Evolutionary conservation across 2,113 vertebrate genomes (phyloP).

Genomic region (Siphamia tubifer): DNA sequence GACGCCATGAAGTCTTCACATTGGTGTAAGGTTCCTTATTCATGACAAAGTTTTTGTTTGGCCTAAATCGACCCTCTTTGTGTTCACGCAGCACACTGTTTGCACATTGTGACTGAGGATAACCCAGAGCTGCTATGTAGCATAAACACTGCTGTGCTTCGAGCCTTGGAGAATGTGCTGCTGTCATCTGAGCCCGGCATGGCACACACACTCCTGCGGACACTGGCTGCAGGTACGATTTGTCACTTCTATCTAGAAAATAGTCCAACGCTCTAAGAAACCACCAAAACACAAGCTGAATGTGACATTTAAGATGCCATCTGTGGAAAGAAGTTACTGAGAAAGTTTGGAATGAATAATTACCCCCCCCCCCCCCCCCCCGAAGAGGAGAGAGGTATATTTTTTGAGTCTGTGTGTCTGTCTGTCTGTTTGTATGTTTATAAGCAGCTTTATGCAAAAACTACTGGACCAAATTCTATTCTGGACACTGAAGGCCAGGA

Average conservation of each 20-base stretch:
- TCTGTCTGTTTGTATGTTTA: too few relatives aligned
- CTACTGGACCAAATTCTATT: too few relatives aligned
- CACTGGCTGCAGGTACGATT: slow-evolving; percentile 86
- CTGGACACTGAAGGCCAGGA: too few relatives aligned
- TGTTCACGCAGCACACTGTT: slow-evolving; percentile 85
- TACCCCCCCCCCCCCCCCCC: too few relatives aligned
- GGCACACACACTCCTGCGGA: slow-evolving; percentile 86
- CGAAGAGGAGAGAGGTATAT: too few relatives aligned
- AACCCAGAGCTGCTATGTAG: slow-evolving; percentile 89
- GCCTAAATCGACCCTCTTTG: not conserved
- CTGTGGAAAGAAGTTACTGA: not conserved
- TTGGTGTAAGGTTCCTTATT: too few relatives aligned
- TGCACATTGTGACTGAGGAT: slow-evolving; percentile 95
- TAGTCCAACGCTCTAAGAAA: not conserved
- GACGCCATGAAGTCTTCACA: too few relatives aligned
- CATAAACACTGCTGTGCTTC: slow-evolving; percentile 75
- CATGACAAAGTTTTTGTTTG: too few relatives aligned
- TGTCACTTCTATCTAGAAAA: not conserved
- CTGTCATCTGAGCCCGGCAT: slow-evolving; percentile 79
- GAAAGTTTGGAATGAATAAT: too few relatives aligned
- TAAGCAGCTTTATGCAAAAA: too few relatives aligned
- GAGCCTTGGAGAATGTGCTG: slow-evolving; percentile 83
- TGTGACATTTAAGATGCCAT: not conserved
- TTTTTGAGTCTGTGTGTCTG: too few relatives aligned
- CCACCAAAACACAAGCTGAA: not conserved